Evolutionary conservation across 2,113 vertebrate genomes (phyloP).

Genomic region (Emberiza fucata): DNA sequence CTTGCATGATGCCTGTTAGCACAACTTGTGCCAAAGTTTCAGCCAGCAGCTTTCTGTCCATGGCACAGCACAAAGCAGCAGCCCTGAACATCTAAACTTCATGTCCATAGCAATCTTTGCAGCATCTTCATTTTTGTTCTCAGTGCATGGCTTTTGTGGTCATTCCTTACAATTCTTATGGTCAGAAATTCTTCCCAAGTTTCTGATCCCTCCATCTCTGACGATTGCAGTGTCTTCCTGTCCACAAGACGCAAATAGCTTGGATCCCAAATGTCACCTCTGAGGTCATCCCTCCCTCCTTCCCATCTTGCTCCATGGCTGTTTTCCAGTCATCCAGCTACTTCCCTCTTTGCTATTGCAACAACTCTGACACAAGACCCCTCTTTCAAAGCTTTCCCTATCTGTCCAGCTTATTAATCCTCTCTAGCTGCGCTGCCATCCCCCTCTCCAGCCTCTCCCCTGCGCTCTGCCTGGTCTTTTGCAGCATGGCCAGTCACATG

Average conservation of each 20-base stretch:
- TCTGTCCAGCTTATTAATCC: not conserved
- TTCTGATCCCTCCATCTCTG: not conserved
- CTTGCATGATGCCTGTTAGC: not conserved
- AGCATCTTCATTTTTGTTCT: not conserved
- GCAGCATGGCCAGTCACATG: not conserved
- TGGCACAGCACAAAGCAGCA: not conserved
- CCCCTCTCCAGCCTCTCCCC: not conserved
- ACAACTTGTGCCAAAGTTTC: not conserved
- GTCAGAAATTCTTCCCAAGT: not conserved
- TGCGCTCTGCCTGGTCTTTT: not conserved
- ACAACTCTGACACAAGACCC: not conserved
- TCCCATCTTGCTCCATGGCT: not conserved
- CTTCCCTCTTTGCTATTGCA: not conserved
- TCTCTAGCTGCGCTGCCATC: not conserved
- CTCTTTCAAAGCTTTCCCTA: not conserved
- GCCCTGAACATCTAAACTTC: not conserved
- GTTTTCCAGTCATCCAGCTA: not conserved
- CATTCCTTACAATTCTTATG: not conserved
- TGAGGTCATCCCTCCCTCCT: not conserved
- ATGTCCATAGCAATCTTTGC: not conserved
- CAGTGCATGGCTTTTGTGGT: accelerated
- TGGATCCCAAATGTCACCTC: not conserved
- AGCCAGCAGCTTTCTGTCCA: not conserved
- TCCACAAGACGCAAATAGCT: not conserved
- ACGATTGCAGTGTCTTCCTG: not conserved